Evolutionary conservation across 2,113 vertebrate species (phyloP).

Genomic region (Anser brachyrhynchus): DNA sequence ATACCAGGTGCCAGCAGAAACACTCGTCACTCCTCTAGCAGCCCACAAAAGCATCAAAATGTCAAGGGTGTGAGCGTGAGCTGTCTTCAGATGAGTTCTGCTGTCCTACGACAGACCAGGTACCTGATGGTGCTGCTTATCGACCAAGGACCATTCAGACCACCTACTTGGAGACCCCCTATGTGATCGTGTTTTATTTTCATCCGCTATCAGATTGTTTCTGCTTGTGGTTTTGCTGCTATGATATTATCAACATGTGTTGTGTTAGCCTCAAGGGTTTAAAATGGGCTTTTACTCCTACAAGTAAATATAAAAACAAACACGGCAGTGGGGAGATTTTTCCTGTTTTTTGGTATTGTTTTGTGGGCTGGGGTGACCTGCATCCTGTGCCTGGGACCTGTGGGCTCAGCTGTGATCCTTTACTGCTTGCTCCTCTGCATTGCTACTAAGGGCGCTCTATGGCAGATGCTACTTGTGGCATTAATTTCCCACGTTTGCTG

Average conservation of each 20-base stretch:
- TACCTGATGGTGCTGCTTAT: neutral
- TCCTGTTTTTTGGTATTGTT: neutral
- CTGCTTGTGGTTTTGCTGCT: conserved; percentile 27
- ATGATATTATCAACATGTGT: neutral
- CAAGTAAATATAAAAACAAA: conserved; percentile 36
- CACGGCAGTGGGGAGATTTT: neutral
- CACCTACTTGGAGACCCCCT: conserved; percentile 44
- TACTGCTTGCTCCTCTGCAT: neutral
- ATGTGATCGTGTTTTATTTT: neutral
- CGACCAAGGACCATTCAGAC: neutral
- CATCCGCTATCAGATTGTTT: neutral
- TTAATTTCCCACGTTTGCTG: neutral
- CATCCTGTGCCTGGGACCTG: neutral
- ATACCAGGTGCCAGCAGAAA: neutral
- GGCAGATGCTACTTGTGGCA: neutral
- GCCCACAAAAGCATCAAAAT: neutral
- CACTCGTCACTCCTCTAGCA: neutral
- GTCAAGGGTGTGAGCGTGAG: neutral
- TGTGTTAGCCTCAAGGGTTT: conserved; percentile 20
- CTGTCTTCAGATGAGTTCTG: neutral
- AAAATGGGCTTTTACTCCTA: conserved; percentile 13
- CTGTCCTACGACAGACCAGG: neutral
- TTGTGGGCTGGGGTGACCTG: neutral
- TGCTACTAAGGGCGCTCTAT: neutral
- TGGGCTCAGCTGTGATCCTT: neutral